These are phyloP conservation scores for Xenopus tropicalis DNA, from an alignment of 2,113 vertebrate genomes.

Conservation along the genomic window DNA sequence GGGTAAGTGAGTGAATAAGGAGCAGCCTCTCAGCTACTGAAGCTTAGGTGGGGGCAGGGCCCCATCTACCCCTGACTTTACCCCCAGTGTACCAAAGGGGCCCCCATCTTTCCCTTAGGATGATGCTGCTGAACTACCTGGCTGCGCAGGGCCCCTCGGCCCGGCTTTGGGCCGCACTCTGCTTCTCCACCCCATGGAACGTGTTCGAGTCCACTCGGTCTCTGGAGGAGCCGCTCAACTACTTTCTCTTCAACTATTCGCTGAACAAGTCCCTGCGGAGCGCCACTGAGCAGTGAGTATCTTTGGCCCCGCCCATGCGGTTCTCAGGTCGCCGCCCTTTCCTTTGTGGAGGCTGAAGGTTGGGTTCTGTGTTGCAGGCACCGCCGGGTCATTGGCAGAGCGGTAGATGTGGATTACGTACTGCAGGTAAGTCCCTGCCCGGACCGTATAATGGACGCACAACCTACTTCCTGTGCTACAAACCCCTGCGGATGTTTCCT, in stretches of 20 bases:
- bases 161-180: conserved; percentile 66
- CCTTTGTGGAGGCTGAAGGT: too few species aligned
- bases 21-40: too few species aligned
- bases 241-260: conserved; percentile 70
- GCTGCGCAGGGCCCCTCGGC: conserved; percentile 56
- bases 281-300: background rate
- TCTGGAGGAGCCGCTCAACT: conserved; percentile 76
- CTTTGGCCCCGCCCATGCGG: too few species aligned
- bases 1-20: too few species aligned
- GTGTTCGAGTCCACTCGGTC: conserved; percentile 62
- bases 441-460: too few species aligned
- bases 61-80: background rate
- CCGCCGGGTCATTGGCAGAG: conserved; percentile 66
- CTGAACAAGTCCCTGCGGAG: conserved; percentile 49
- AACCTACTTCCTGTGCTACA: too few species aligned
- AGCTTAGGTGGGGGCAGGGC: background rate
- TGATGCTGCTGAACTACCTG: conserved; percentile 75
- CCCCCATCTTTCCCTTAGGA: conserved; percentile 52
- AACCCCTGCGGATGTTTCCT: too few species aligned
- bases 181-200: conserved; percentile 73
- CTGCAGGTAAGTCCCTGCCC: conserved; percentile 62
- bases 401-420: conserved; percentile 69
- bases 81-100: too few species aligned
- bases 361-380: conserved; percentile 52
- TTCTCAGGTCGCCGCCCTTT: too few species aligned